Base-by-base conservation (phyloP, 2,888 invertebrate genomes). In the Cataglyphis cursor region DNA sequence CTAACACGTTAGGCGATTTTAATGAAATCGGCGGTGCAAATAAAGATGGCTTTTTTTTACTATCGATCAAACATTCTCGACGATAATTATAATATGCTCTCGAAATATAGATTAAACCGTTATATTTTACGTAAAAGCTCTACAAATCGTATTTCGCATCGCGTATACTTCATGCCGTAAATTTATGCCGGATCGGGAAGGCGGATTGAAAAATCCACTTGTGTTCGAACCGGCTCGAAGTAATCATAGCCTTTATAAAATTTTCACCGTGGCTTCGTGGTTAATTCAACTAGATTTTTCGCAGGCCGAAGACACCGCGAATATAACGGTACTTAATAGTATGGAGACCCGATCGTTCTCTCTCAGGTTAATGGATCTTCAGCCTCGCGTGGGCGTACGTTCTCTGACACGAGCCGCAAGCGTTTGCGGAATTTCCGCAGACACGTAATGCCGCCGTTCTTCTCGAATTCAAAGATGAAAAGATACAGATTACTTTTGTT, bases 321-420 rank as follows among this genome's bases (percentile, higher is more conserved):
- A 59, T 80, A 80, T 80, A 80, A 80, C 78, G 78, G 78, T 59
- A 80, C 73, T 80, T 80, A 80, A 80, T 80, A 80, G 78, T 80
- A 80, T 35, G 72, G 78, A 80, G 78, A 76, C 81, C 44, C 57
- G 80, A 80, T 65, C 65, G 81, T 78, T 82, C 82, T 75, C 81
- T 75, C 81, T 64, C 81, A 65, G 78, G 38, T 78, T 78, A 64
- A 78, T 76, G 78, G 78, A 80, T 80, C 78, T 80, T 57, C 72
- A 74, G 48, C 61, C 73, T 70, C 83, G 81, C 81, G 83, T 61
- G 80, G 87, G 86, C 51, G 74, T 51, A 51, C 48, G 48, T 62
- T 41, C 62, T 70, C 68, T 80, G 85, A 81, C 72, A 84, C 82
- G 81, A 80, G 73, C 78, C 78, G 73, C 73, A 80, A 80, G 78